Evolutionary conservation across 2,888 invertebrate genomes (phyloP), one percentile per base, ranked within the genome.

Genomic region (Baronia brevicornis): DNA sequence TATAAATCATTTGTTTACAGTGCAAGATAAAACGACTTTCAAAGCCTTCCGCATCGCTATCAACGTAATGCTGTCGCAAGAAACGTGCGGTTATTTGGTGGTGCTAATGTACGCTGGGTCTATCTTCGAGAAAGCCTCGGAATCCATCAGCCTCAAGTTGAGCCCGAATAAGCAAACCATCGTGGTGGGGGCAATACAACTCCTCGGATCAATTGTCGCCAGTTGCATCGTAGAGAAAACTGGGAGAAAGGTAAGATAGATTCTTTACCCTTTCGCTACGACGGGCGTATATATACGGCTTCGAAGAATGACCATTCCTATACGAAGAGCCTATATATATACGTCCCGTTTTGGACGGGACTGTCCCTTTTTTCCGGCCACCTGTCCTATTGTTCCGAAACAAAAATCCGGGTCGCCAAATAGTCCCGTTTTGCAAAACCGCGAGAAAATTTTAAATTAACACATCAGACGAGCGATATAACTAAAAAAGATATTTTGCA

Each of bases 101-200:
- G 82, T 84, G n/a, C 68, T 84, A 8, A 84, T 78, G 71, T 84
- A 84, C 32, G 84, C 84, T 0, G 72, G 84, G 0, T 77, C 80
- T 13, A 84, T 84, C 55, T 84, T 84, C 55, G 82, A 79, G 44
- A 60, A 70, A 38, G 84, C 84, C 0, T 69, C 82, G 0, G 69
- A 73, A 38, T 73, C 82, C 11, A 84, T 82, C 46, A 71, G 70
- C 37, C 45, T 84, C 12, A 75, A 70, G 28, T 60, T 84, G 19
- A 78, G 77, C 37, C 75, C 84, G 1, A 84, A 84, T 51, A 80
- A 82, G 51, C 84, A 84, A 58, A 82, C 84, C 0, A 82, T 84
- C 1, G 72, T 80, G 0, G 82, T 84, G 0, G 84, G 84, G 0
- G 69, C 44, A 0, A 75, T 84, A 27, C 84, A 84, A 39, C 48